Conservation (phyloP, 37 sponge, comb jelly and placozoan species). For the Halichondria panicea region DNA sequence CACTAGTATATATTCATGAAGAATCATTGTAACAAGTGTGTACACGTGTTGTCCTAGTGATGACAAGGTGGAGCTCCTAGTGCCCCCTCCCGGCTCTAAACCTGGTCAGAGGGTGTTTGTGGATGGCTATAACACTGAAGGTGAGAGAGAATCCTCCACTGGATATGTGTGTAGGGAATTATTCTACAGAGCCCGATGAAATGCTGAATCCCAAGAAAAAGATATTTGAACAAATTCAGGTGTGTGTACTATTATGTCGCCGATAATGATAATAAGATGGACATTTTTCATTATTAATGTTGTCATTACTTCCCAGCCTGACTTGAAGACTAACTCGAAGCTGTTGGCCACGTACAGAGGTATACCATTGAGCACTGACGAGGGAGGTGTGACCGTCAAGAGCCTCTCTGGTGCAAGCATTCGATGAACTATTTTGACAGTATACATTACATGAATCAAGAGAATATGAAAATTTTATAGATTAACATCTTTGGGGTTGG, state of each 20-base stretch:
- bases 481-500: neutral
- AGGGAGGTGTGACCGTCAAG: constrained; percentile 36
- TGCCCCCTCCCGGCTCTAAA: constrained; percentile 64
- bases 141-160: constrained; percentile 10
- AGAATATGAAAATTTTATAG: neutral
- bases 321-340: constrained; percentile 25
- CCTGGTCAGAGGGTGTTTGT: constrained; percentile 82
- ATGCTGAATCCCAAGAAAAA: constrained; percentile 94
- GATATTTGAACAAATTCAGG: constrained; percentile 90
- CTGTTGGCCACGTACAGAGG: constrained; percentile 58
- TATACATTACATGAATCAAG: neutral
- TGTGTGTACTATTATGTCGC: neutral
- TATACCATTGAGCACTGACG: constrained; percentile 31
- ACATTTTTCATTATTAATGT: neutral
- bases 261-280: neutral
- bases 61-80: constrained; percentile 73
- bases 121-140: constrained; percentile 65
- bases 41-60: constrained; percentile 31
- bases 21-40: neutral
- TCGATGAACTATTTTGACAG: constrained; percentile 37
- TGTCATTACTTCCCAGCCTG: constrained; percentile 27
- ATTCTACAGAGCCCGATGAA: constrained; percentile 74
- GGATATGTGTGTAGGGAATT: neutral
- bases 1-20: neutral
- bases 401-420: constrained; percentile 55